Conservation (phyloP, 2,113 vertebrate species). For the Poeciliopsis turrubarensis region DNA sequence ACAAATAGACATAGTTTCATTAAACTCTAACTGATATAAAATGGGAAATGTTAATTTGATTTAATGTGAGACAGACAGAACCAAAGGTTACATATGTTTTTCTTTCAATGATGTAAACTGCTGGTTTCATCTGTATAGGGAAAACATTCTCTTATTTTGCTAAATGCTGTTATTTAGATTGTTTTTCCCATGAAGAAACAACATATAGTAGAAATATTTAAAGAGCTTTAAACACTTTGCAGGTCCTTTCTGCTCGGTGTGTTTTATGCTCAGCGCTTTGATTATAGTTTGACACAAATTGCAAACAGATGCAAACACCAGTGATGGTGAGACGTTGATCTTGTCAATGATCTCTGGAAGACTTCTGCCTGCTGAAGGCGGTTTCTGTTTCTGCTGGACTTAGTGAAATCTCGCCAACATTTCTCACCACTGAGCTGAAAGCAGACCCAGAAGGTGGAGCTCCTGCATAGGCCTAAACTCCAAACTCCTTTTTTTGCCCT, state of each 20-base stretch:
- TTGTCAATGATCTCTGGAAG: background rate
- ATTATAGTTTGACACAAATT: background rate
- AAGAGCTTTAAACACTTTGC: background rate
- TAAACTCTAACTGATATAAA: too few relatives aligned
- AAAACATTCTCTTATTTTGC: background rate
- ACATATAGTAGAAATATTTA: background rate
- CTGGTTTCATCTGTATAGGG: background rate
- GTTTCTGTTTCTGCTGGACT: background rate
- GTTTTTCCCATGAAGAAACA: background rate
- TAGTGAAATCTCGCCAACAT: background rate
- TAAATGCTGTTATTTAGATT: background rate
- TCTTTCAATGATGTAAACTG: background rate
- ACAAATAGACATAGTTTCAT: too few relatives aligned
- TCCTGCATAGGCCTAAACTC: background rate
- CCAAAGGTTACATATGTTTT: background rate
- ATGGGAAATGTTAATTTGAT: too few relatives aligned
- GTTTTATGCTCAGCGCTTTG: background rate
- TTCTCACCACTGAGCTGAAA: background rate
- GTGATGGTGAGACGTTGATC: background rate
- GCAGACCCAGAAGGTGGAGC: background rate
- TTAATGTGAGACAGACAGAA: too few relatives aligned
- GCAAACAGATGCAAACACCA: background rate
- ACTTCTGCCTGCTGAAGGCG: background rate
- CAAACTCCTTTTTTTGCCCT: background rate
- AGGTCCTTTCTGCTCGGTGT: background rate